Percentiles rank a stretch among this genome's conserved stretches.
Conservation (phyloP, 1,140 invertebrate genomes). For the Proctacanthus coquilletti region DNA sequence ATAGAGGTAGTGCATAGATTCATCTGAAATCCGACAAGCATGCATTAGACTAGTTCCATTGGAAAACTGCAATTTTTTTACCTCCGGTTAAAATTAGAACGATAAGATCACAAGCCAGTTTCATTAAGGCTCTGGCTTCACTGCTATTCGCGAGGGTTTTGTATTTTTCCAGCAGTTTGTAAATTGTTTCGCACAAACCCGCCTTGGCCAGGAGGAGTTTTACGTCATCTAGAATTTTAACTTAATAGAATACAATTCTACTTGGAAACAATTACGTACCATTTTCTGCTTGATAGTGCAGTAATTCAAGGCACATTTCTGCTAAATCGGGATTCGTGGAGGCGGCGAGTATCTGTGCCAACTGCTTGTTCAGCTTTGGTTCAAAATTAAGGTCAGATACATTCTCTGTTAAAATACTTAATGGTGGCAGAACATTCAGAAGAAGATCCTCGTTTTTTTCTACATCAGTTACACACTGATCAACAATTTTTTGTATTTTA, state of each 20-base stretch:
- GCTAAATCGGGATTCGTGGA: conserved; percentile 49
- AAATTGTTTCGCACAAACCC: conserved; percentile 56
- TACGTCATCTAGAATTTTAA: conserved; percentile 45
- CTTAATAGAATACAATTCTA: conserved; percentile 1
- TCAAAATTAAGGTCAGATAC: conserved; percentile 38
- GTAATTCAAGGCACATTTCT: conserved; percentile 56
- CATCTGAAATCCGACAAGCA: conserved; percentile 41
- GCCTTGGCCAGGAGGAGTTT: conserved; percentile 58
- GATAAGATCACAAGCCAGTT: conserved; percentile 71
- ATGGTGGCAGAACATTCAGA: conserved; percentile 50
- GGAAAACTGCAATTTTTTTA: conserved; percentile 29
- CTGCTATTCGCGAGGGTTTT: conserved; percentile 40
- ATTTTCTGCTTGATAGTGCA: conserved; percentile 58
- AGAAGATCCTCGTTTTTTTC: conserved; percentile 38
- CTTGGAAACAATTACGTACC: conserved; percentile 32
- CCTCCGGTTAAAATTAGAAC: conserved; percentile 71
- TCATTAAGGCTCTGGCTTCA: conserved; percentile 56
- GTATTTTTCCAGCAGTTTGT: conserved; percentile 57
- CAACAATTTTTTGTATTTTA: conserved; percentile 35
- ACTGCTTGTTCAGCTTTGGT: conserved; percentile 36
- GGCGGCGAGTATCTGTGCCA: conserved; percentile 42
- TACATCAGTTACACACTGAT: conserved; percentile 31
- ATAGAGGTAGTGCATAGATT: conserved; percentile 71
- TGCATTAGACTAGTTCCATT: conserved; percentile 2
- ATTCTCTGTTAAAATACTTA: conserved; percentile 61